Base-by-base conservation (phyloP, 2,888 invertebrate species). In the Ditula angustiorana region DNA sequence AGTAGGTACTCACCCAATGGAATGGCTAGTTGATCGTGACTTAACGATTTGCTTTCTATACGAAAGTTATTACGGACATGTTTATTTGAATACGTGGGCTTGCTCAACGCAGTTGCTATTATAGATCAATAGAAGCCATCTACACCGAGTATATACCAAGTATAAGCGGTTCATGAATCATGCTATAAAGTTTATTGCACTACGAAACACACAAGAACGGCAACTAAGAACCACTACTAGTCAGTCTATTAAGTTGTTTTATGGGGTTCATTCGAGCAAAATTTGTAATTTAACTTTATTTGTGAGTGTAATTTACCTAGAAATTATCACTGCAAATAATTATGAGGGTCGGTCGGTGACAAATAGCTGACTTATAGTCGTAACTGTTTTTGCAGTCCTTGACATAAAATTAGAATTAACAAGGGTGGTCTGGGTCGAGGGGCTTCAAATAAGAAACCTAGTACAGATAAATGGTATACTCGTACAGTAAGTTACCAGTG, bases 71-170 rank as follows among this genome's bases (percentile, higher is more conserved):
- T 88, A 85, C 84, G 69, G 81, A 80, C 83, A 84, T 83, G 86
- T 89, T 86, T 89, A 87, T 90, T 88, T 85, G 85, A 85, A 83
- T 88, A 90, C 88, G 89, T 90, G 87, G 90, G 87, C 85, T 89
- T 90, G 88, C 86, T 81, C 84, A 89, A 89, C 76, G 69, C 72
- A 71, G 79, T 79, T 79, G 83, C 83, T 75, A 85, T 83, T 85
- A 80, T 80, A 77, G 66, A 62, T 64, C 67, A 69, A 68, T 66
- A 60, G 61, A 47, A 61, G 24, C 41, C 62, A 56, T 44, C 61
- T 55, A 61, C 41, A n/a, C 49, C 13, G 37, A 37, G 26, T 52
- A 30, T 8, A 49, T 61, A 59, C n/a, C 47, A 68, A 71, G 63
- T 67, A 64, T 61, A 61, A 58, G 46, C 33, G 16, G 30, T 50